A percentile compares a stretch with the other conserved stretches of the same genome.
Conservation (phyloP, 2,888 invertebrate genomes). For the Steromphala cineraria region DNA sequence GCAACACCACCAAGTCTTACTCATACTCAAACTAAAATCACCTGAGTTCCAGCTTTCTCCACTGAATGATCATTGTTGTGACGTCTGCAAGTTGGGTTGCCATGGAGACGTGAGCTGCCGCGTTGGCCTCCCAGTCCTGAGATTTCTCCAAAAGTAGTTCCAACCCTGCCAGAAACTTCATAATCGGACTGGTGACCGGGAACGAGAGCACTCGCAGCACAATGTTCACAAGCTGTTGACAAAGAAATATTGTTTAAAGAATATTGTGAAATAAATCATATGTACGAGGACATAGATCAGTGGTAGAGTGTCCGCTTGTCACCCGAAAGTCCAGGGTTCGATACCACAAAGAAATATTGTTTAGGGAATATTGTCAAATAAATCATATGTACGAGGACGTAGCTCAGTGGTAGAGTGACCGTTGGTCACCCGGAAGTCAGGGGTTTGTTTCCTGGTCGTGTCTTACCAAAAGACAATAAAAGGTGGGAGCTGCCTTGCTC, state of each 20-base stretch:
- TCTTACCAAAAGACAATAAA: no score
- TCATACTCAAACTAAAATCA: slow-evolving; percentile 33
- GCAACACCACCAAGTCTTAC: no score
- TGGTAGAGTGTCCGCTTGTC: no score
- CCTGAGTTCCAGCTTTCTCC: slow-evolving; percentile 92
- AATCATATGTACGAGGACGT: neutral
- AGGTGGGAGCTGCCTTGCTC: no score
- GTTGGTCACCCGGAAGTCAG: no score
- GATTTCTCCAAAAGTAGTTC: slow-evolving; percentile 89
- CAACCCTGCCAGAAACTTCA: slow-evolving; percentile 91
- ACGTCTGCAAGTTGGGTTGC: slow-evolving; percentile 84
- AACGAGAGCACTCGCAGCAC: slow-evolving; percentile 78
- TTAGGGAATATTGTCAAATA: neutral
- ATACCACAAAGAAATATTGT: neutral
- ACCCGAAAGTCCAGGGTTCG: no score
- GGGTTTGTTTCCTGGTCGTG: no score
- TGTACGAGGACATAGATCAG: no score
- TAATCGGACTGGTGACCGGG: slow-evolving; percentile 87
- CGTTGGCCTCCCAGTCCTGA: slow-evolving; percentile 92
- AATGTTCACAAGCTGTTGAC: slow-evolving; percentile 74
- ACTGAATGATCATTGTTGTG: slow-evolving; percentile 88
- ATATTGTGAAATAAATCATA: neutral
- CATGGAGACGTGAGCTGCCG: slow-evolving; percentile 90
- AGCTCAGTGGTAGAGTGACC: no score
- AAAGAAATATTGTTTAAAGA: neutral